A percentile compares a stretch with the other conserved stretches of the same genome.
Conservation (phyloP, 2,113 vertebrate genomes). For the Coptodon bakossiorum region DNA sequence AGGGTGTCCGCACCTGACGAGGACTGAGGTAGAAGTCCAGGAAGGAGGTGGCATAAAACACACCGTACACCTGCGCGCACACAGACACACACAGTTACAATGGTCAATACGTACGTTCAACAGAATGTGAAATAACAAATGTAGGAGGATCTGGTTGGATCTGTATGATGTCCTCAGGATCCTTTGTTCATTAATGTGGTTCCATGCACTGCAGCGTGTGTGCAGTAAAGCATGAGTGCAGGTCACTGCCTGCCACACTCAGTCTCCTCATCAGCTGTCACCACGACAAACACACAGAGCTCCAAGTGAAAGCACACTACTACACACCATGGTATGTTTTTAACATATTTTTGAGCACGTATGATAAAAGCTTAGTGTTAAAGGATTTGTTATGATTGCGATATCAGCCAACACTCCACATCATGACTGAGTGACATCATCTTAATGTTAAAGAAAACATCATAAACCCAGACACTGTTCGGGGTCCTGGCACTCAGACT, state of each 20-base stretch:
- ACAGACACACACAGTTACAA: neutral
- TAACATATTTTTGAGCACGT: neutral
- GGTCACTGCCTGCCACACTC: neutral
- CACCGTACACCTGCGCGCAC: conserved; percentile 76
- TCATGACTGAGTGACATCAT: neutral
- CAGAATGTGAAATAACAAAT: neutral
- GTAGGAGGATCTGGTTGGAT: neutral
- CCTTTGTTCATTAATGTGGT: neutral
- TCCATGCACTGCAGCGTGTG: neutral
- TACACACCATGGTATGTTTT: neutral
- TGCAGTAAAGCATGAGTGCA: neutral
- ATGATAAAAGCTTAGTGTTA: neutral
- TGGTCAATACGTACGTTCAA: neutral
- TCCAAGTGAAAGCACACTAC: neutral
- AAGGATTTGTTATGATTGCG: rapidly evolving
- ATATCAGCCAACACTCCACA: neutral
- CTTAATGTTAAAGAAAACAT: neutral
- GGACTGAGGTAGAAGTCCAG: conserved; percentile 88
- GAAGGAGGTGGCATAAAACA: conserved; percentile 94
- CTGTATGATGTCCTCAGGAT: neutral
- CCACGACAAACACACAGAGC: neutral
- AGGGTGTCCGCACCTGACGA: conserved; percentile 58
- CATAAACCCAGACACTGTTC: neutral
- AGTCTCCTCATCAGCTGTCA: neutral
- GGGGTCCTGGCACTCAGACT: neutral